Base-by-base conservation (phyloP, 2,888 invertebrate genomes). In the Drosophila cracens region DNA sequence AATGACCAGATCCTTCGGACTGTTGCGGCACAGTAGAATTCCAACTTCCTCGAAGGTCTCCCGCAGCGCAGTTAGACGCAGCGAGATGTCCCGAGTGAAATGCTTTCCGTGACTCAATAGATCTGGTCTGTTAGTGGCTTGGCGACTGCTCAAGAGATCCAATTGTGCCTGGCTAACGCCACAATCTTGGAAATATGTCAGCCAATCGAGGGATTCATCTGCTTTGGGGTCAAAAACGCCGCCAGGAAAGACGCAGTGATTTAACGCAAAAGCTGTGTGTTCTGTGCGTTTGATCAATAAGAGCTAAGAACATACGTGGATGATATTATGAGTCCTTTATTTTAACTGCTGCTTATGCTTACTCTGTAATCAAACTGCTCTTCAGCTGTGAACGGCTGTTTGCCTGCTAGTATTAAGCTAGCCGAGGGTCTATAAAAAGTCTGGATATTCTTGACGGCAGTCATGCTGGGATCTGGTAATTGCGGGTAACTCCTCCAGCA, bases 21-120 rank as follows among this genome's bases (percentile, higher is more conserved):
- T 93, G 25, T 92, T 93, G 81, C 94, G 94, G 89, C 96, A 96
- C 18, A 97, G 90, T 29, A 97, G 93, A 57, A 98, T 92, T 1
- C 98, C 98, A 76, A 96, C 95, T 92, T 98, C 98, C 92, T 98
- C 98, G 94, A 98, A 98, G 11, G 97, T 96, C 93, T 98, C 98
- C 56, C 97, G 93, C 63, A 98, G 96, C 0, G 98, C 98, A 62
- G 96, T 95, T 79, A 98, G 96, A 84, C 98, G 94, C 61, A 98
- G 94, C 1, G 97, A 96, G 69, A 98, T 94, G 91, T 97, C 95
- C 85, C 95, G 90, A 0, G 85, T 69, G 21, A 94, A 92, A 52
- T 94, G 93, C 75, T 93, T 90, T 38, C 84, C 81, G 21, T 78
- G 70, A 11, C 93, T 93, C 90, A 94, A 92, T 74, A 95, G 58